A percentile compares a stretch with the other conserved stretches of the same genome.
These are phyloP conservation scores for Chrysocyon brachyurus DNA, from an alignment of 2,797 vertebrate genomes.

Conservation along the genomic window DNA sequence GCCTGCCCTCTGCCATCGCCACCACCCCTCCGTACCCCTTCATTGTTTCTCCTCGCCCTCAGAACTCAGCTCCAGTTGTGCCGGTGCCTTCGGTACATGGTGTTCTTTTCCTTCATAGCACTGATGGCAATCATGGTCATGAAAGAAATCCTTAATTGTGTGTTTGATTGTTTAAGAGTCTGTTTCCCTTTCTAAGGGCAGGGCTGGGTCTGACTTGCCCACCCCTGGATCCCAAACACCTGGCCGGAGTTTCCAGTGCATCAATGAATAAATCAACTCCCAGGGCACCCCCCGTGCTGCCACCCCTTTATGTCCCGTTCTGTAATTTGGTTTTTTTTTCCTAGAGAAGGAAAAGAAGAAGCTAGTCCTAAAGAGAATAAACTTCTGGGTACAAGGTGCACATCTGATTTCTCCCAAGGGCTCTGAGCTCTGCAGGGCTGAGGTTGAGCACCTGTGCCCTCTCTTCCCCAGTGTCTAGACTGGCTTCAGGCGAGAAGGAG, in stretches of 20 bases:
- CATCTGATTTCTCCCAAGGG: neutral
- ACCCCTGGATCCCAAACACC: neutral
- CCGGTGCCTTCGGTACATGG: neutral
- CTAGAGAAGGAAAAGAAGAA: neutral
- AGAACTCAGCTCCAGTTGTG: neutral
- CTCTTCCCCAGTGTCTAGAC: neutral
- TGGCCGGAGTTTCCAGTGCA: neutral
- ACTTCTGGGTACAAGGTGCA: too few species aligned
- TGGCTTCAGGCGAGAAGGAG: too few species aligned
- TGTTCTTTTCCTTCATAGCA: neutral
- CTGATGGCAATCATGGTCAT: neutral
- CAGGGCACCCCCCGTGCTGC: neutral
- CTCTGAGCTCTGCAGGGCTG: neutral
- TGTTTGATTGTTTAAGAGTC: conserved; percentile 23
- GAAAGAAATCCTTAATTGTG: neutral
- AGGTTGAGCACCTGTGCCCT: neutral
- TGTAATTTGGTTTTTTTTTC: neutral
- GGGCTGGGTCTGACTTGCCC: neutral
- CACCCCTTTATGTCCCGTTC: neutral
- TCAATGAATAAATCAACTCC: neutral
- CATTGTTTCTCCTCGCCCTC: neutral
- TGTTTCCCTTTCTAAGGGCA: neutral
- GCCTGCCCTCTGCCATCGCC: neutral
- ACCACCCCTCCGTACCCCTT: neutral
- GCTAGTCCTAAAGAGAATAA: neutral